A percentile compares a stretch with the other conserved stretches of the same genome.
Evolutionary conservation across 2,113 vertebrate species (phyloP).

Genomic region (Hepsetus odoe): DNA sequence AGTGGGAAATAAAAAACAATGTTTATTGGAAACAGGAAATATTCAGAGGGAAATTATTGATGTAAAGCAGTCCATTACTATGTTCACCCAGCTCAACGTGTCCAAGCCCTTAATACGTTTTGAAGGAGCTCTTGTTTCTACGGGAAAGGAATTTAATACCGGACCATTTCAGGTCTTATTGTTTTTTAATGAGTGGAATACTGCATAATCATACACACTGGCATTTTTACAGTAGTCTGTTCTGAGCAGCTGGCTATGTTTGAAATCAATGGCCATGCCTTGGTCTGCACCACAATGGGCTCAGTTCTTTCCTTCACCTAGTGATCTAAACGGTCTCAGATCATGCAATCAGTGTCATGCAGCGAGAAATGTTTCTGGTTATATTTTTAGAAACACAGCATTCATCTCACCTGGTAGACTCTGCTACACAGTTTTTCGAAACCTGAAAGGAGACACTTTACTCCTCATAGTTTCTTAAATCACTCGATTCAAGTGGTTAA

Average conservation of each 20-base stretch:
- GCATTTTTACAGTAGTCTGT: not conserved
- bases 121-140: not conserved
- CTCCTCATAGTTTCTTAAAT: not conserved
- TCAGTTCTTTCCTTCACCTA: not conserved
- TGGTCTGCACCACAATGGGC: not conserved
- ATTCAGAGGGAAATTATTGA: conserved; percentile 33
- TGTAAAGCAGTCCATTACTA: conserved; percentile 30
- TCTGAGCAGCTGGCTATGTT: not conserved
- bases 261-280: not conserved
- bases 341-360: not conserved
- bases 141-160: not conserved
- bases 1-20: conserved; percentile 20
- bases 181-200: not conserved
- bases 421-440: not conserved
- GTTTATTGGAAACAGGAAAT: conserved; percentile 42
- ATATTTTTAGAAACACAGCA: not conserved
- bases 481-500: not conserved
- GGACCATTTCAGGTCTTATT: not conserved
- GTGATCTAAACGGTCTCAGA: not conserved
- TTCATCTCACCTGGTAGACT: not conserved
- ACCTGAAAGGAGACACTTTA: not conserved
- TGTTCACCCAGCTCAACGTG: not conserved
- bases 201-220: not conserved
- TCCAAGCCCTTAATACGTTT: not conserved
- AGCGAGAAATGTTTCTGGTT: not conserved